These are phyloP conservation scores for Cynoglossus semilaevis DNA, from an alignment of 2,113 vertebrate genomes.

Conservation along the genomic window DNA sequence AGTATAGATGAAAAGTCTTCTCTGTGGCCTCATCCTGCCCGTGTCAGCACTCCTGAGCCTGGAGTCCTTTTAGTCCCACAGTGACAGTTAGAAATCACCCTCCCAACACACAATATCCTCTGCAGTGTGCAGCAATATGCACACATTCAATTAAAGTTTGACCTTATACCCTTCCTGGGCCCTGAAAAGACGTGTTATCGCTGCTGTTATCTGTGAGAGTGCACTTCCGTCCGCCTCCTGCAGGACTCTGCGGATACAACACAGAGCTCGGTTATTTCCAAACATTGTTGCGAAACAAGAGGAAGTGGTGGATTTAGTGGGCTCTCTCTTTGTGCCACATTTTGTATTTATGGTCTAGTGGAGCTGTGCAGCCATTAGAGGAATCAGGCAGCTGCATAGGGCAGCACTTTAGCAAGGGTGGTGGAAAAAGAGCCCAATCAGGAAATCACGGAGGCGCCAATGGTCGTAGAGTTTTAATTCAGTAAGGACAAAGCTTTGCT, in stretches of 20 bases:
- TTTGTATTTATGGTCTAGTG: not conserved
- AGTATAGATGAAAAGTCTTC: constrained; percentile 56
- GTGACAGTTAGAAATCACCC: constrained; percentile 44
- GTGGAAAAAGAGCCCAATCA: not conserved
- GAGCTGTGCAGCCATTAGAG: not conserved
- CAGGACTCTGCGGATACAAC: not conserved
- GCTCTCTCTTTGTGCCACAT: not conserved
- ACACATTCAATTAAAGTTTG: constrained; percentile 77
- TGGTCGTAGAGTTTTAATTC: not conserved
- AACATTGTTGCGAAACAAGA: not conserved
- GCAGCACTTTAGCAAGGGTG: not conserved
- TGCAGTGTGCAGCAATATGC: constrained; percentile 37
- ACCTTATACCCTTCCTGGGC: constrained; percentile 41
- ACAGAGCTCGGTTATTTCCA: not conserved
- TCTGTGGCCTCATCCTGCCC: constrained; percentile 39
- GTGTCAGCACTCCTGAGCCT: constrained; percentile 59
- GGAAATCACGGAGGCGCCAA: not conserved
- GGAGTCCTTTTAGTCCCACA: constrained; percentile 65
- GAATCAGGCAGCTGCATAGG: not conserved
- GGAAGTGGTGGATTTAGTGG: not conserved
- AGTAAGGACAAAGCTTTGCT: not conserved
- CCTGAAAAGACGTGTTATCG: not conserved
- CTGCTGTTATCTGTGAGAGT: not conserved
- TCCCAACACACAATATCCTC: not conserved
- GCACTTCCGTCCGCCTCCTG: not conserved